Conservation (phyloP, 2,888 invertebrate genomes). For the Polietes domitor region DNA sequence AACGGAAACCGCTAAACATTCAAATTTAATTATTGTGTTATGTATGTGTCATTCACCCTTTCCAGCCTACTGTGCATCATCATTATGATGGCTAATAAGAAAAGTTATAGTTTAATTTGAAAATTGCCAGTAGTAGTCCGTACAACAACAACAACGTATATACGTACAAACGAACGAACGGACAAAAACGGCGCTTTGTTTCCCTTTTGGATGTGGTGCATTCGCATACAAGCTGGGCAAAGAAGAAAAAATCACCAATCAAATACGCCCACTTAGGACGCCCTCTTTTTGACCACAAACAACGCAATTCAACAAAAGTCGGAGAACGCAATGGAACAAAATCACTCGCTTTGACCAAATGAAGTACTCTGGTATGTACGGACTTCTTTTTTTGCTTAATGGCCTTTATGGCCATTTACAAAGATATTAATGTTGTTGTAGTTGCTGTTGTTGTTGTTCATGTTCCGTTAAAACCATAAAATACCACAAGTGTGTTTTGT, state of each 20-base stretch:
- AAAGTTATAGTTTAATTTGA: conserved; percentile 61
- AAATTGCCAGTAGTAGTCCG: conserved; percentile 31
- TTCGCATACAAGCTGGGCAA: background rate
- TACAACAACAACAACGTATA: conserved; percentile 12
- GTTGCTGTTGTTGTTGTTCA: conserved; percentile 4
- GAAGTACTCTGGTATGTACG: conserved; percentile 31
- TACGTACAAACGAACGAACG: conserved; percentile 37
- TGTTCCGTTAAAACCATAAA: conserved; percentile 52
- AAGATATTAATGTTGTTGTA: conserved; percentile 65
- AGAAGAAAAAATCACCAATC: conserved; percentile 25
- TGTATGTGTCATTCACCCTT: no score
- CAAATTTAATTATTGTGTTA: no score
- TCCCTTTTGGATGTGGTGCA: conserved; percentile 42
- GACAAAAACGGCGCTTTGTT: conserved; percentile 55
- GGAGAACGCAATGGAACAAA: conserved; percentile 18
- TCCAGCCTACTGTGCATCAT: conserved; percentile 27
- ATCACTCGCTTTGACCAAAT: conserved; percentile 40
- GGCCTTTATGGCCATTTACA: conserved; percentile 69
- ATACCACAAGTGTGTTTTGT: conserved; percentile 56
- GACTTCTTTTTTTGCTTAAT: conserved; percentile 55
- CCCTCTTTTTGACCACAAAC: conserved; percentile 47
- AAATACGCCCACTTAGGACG: conserved; percentile 61
- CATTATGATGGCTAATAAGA: conserved; percentile 58
- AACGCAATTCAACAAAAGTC: conserved; percentile 21
- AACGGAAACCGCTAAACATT: no score